Evolutionary conservation across 2,888 invertebrate species (phyloP).

Genomic region (Amiota communis): DNA sequence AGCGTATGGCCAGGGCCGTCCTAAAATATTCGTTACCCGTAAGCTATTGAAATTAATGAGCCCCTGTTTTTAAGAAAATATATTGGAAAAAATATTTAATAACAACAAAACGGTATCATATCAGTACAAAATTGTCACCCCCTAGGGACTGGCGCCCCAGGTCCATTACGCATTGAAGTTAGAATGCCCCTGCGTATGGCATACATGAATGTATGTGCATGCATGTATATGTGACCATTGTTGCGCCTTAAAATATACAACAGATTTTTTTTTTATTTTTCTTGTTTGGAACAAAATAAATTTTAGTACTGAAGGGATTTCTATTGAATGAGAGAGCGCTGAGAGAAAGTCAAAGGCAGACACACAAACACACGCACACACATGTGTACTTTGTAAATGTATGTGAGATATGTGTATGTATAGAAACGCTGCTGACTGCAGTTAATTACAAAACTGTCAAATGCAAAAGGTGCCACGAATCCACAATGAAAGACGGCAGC

Average conservation of each 20-base stretch:
- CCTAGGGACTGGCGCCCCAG: too few relatives aligned
- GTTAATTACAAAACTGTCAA: slow-evolving; percentile 74
- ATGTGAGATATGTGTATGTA: neutral
- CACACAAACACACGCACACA: neutral
- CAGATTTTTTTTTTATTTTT: slow-evolving; percentile 45
- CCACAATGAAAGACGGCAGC: slow-evolving; percentile 37
- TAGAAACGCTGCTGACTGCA: slow-evolving; percentile 60
- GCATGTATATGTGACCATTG: slow-evolving; percentile 36
- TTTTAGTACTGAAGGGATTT: slow-evolving; percentile 19
- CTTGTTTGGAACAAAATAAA: slow-evolving; percentile 26
- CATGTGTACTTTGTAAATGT: neutral
- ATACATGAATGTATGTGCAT: neutral
- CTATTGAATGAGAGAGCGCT: slow-evolving; percentile 11
- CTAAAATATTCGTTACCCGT: too few relatives aligned
- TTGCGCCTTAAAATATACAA: slow-evolving; percentile 59
- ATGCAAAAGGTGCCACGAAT: slow-evolving; percentile 70
- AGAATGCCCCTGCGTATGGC: too few relatives aligned
- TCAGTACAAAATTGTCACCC: too few relatives aligned
- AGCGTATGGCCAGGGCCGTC: too few relatives aligned
- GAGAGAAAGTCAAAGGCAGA: slow-evolving; percentile 11
- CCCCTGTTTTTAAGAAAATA: too few relatives aligned
- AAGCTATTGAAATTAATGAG: too few relatives aligned
- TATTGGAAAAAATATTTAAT: too few relatives aligned
- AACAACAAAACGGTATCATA: too few relatives aligned
- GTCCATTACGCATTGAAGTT: too few relatives aligned